Conservation (phyloP, 2,888 invertebrate genomes). For the Meteorus cinctellus region DNA sequence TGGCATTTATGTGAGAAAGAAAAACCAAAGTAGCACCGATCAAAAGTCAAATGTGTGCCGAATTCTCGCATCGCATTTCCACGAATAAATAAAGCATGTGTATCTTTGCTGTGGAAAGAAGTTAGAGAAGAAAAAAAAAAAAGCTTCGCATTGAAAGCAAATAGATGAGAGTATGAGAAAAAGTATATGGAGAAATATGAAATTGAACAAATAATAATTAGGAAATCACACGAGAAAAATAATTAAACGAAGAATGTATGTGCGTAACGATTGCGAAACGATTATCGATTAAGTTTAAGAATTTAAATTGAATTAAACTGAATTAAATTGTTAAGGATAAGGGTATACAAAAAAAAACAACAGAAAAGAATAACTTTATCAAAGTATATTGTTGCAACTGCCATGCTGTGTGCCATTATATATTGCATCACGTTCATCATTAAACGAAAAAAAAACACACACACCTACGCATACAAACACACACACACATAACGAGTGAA, state of each 20-base stretch:
- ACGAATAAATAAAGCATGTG: background rate
- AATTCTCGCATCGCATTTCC: background rate
- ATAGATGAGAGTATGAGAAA: conserved; percentile 32
- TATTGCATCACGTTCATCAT: conserved; percentile 66
- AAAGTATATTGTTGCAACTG: conserved; percentile 72
- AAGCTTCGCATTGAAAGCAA: conserved; percentile 6
- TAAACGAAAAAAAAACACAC: conserved; percentile 52
- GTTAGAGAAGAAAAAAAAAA: conserved; percentile 2
- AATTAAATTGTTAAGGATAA: conserved; percentile 35
- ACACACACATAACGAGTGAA: background rate
- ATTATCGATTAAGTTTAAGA: conserved; percentile 28
- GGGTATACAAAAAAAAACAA: conserved; percentile 39
- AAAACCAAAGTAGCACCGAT: background rate
- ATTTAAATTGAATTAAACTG: conserved; percentile 21
- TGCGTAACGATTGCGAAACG: conserved; percentile 15
- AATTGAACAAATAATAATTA: conserved; percentile 23
- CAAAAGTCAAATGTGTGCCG: background rate
- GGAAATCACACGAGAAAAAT: conserved; percentile 14
- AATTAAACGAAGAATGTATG: conserved; percentile 6
- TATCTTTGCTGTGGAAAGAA: background rate
- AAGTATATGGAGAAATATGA: conserved; percentile 35
- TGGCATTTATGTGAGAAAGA: background rate
- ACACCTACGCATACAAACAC: conserved; percentile 18
- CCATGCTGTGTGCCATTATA: conserved; percentile 73
- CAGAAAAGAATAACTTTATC: conserved; percentile 61